Evolutionary conservation across 2,113 vertebrate species (phyloP).

Genomic region (Phocoena sinus): DNA sequence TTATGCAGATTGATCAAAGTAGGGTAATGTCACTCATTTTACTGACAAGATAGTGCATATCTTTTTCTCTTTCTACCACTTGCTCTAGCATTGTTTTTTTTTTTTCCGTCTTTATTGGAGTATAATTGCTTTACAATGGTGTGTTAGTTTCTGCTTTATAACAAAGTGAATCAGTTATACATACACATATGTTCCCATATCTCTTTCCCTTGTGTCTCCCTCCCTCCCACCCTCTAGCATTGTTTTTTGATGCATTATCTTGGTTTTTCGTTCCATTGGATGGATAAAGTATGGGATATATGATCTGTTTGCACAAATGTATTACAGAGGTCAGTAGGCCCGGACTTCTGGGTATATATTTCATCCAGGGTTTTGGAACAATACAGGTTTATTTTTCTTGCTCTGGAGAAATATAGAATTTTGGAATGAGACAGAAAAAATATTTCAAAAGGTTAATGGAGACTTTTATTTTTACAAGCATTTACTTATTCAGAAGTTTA

Average conservation of each 20-base stretch:
- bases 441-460: conserved; percentile 24
- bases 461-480: conserved; percentile 43
- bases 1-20: background rate
- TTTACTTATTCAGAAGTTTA: conserved; percentile 66
- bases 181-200: too few relatives aligned
- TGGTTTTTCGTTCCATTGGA: background rate
- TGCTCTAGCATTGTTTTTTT: background rate
- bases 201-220: too few relatives aligned
- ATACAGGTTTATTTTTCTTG: conserved; percentile 28
- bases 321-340: background rate
- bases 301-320: background rate
- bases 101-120: background rate
- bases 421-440: conserved; percentile 35
- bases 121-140: too few relatives aligned
- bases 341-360: background rate
- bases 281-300: background rate
- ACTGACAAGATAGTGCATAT: background rate
- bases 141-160: too few relatives aligned
- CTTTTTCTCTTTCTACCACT: background rate
- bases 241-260: background rate
- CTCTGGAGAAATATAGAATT: background rate
- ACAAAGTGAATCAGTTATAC: too few relatives aligned
- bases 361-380: background rate
- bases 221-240: background rate
- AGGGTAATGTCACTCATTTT: background rate